Conservation (phyloP, 2,888 invertebrate species). For the Malthinus seriepunctatus region DNA sequence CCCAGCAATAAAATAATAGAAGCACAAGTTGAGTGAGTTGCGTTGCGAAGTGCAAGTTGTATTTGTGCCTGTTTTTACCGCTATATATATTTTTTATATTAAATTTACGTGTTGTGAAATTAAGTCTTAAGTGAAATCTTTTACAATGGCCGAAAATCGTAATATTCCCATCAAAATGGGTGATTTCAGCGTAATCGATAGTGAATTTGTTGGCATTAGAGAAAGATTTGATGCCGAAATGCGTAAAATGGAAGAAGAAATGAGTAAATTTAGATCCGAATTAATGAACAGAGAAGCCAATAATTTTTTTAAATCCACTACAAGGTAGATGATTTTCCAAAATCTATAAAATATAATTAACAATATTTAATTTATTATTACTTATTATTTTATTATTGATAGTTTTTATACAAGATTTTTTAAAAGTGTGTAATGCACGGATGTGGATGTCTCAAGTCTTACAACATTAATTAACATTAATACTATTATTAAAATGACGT, state of each 20-base stretch:
- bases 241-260: slow-evolving; percentile 98
- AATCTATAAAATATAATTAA: neutral
- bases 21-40: neutral
- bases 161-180: slow-evolving; percentile 93
- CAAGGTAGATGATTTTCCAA: slow-evolving; percentile 64
- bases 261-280: slow-evolving; percentile 92
- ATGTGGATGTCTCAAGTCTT: too few relatives aligned
- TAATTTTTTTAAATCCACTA: slow-evolving; percentile 88
- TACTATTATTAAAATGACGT: too few relatives aligned
- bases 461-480: too few relatives aligned
- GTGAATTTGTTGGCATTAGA: slow-evolving; percentile 94
- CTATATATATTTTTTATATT: slow-evolving; percentile 1
- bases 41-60: neutral
- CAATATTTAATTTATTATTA: neutral
- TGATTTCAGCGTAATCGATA: slow-evolving; percentile 94
- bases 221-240: slow-evolving; percentile 96
- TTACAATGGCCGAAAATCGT: slow-evolving; percentile 81
- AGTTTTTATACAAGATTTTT: too few relatives aligned
- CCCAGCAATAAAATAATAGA: slow-evolving; percentile 27
- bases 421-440: too few relatives aligned
- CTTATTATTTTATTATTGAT: neutral
- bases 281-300: slow-evolving; percentile 91
- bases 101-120: slow-evolving; percentile 17
- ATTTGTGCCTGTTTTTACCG: neutral
- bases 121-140: slow-evolving; percentile 11